These are phyloP conservation scores for Parnassius smintheus DNA, from an alignment of 2,888 invertebrate species.

Conservation along the genomic window DNA sequence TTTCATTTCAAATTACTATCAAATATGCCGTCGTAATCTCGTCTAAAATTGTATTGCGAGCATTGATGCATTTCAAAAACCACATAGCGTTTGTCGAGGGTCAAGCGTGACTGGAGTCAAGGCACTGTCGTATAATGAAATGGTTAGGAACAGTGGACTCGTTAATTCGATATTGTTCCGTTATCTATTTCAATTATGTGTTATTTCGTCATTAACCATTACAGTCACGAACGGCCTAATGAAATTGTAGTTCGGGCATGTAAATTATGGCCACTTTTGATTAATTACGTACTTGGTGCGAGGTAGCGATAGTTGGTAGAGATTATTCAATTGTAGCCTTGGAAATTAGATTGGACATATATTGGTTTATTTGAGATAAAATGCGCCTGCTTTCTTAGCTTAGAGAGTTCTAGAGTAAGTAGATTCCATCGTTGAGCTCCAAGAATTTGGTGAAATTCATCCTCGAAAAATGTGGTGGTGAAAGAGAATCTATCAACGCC, in stretches of 20 bases:
- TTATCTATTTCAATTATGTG: slow-evolving; percentile 73
- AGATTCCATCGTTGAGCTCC: no score
- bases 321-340: slow-evolving; percentile 5
- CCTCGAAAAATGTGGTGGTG: no score
- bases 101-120: slow-evolving; percentile 54
- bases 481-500: no score
- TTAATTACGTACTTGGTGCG: slow-evolving; percentile 14
- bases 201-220: slow-evolving; percentile 61
- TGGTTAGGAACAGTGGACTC: slow-evolving; percentile 37
- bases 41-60: slow-evolving; percentile 3
- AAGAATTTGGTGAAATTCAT: no score
- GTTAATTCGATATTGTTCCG: slow-evolving; percentile 57
- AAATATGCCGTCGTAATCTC: neutral
- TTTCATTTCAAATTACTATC: neutral
- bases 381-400: no score
- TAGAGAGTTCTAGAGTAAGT: no score
- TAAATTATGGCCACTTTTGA: slow-evolving; percentile 47
- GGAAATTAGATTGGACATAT: neutral
- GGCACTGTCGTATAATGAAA: slow-evolving; percentile 56
- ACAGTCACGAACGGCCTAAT: slow-evolving; percentile 62
- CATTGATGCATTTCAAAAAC: slow-evolving; percentile 26
- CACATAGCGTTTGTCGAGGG: slow-evolving; percentile 33
- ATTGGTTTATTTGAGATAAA: neutral
- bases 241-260: slow-evolving; percentile 49
- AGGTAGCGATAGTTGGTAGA: slow-evolving; percentile 8